These are phyloP conservation scores for Meteorus cinctellus DNA, from an alignment of 2,888 invertebrate species.

Conservation along the genomic window DNA sequence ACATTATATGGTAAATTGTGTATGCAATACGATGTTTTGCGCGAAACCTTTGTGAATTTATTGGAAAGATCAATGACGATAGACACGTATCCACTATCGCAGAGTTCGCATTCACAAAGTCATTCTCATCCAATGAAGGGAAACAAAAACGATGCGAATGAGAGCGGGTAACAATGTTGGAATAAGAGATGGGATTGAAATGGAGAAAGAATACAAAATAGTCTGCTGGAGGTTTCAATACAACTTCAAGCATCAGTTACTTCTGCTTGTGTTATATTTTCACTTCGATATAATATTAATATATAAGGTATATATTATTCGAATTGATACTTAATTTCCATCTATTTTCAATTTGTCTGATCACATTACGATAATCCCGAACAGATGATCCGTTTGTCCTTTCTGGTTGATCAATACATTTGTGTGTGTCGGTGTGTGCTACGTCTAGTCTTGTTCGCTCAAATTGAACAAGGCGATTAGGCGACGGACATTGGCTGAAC, in stretches of 20 bases:
- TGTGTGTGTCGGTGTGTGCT: not conserved
- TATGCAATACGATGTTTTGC: not conserved
- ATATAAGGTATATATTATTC: not conserved
- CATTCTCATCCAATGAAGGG: not conserved
- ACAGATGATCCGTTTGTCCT: not conserved
- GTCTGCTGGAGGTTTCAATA: not conserved
- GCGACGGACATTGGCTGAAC: conserved; percentile 15
- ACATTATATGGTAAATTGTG: not conserved
- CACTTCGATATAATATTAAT: not conserved
- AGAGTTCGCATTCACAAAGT: not conserved
- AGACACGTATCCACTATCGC: not conserved
- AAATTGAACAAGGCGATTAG: conserved; percentile 23
- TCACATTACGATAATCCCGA: not conserved
- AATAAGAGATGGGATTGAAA: not conserved
- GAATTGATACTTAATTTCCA: not conserved
- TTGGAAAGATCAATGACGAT: not conserved
- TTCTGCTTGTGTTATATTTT: not conserved
- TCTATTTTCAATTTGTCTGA: not conserved
- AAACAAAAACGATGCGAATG: conserved; percentile 3
- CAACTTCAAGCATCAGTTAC: not conserved
- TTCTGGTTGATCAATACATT: not conserved
- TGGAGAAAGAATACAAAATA: not conserved
- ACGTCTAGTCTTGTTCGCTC: conserved; percentile 12
- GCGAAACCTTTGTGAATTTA: not conserved
- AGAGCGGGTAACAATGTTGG: not conserved